phyloP scores from a whole-genome alignment of 2,888 invertebrate species.

The Hetaerina titia region DNA sequence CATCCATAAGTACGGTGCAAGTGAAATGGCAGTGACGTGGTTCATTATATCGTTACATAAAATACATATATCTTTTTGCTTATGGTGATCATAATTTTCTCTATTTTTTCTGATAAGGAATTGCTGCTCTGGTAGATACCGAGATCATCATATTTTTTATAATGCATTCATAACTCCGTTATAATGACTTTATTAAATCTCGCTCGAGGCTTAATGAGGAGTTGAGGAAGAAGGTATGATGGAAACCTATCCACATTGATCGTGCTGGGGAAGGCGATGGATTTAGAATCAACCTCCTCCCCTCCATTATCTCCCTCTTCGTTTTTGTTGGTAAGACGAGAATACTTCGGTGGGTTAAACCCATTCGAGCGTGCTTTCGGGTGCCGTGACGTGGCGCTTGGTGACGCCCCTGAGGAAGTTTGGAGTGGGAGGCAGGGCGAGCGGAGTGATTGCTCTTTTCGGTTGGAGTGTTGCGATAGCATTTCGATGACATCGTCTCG shows the following conservation, averaged over 20 bases:
- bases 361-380: not conserved
- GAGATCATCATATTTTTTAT: not conserved
- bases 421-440: not conserved
- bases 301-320: not conserved
- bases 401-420: not conserved
- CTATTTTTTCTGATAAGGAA: not conserved
- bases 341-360: conserved; percentile 23
- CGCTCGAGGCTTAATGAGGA: not conserved
- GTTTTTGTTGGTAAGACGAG: not conserved
- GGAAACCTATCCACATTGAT: not conserved
- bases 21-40: not conserved
- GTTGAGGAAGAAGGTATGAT: not conserved
- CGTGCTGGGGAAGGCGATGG: not conserved
- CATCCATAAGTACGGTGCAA: too few relatives aligned
- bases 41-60: not conserved
- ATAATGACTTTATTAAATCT: conserved; percentile 25
- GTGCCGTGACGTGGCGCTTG: not conserved
- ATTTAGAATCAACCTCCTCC: too few relatives aligned
- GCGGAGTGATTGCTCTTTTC: not conserved
- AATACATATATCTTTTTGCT: not conserved
- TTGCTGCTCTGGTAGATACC: not conserved
- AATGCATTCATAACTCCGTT: not conserved
- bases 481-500: too few relatives aligned
- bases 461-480: not conserved
- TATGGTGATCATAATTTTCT: not conserved